Base-by-base conservation (phyloP, 2,113 vertebrate species). In the Cyprinodon variegatus region DNA sequence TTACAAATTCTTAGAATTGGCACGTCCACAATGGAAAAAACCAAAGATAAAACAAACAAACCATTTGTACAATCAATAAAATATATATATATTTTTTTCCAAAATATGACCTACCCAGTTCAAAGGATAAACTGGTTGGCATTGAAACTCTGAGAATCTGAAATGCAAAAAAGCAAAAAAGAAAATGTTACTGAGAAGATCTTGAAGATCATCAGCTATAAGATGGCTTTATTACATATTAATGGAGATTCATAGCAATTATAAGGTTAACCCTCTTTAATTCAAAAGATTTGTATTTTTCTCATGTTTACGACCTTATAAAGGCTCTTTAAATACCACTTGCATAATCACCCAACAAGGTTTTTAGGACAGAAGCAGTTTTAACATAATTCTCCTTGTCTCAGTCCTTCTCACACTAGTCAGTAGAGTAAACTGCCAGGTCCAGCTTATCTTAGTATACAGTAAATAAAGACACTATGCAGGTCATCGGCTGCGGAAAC, bases 81-180 rank as follows among this genome's bases (percentile, higher is more conserved):
- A 20, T 3, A 10, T 48, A 11, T 62, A 14, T 66, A 74, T 17
- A 62, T 10, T 57, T 2, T 0, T 36, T 1, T 65, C n/a, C 8
- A 50, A 62, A 75, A 50, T 4, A 40, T 53, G 6, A 82, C 90
- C 86, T 85, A 93, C 92, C 92, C 61, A 92, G 43, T 4, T 93
- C 92, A 79, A 1, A 57, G 14, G 76, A 2, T 63, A 90, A 3
- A 11, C 2, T 0, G 1, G 0, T 0, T 17, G 91, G 89, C 12
- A 78, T 17, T 3, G 38, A 0, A 60, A 93, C 92, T 87, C 73
- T 81, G 72, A 93, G 91, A 70, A 86, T 82, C 92, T 93, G 68
- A 6, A 76, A 62, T 3, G 40, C 40, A 43, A 43, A 81, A 9
- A 1, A 77, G 68, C 66, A 46, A 9, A 81, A 8, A 86, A 65